Evolutionary conservation across 2,797 vertebrate species (phyloP).

Genomic region (Sebastes diaconus): DNA sequence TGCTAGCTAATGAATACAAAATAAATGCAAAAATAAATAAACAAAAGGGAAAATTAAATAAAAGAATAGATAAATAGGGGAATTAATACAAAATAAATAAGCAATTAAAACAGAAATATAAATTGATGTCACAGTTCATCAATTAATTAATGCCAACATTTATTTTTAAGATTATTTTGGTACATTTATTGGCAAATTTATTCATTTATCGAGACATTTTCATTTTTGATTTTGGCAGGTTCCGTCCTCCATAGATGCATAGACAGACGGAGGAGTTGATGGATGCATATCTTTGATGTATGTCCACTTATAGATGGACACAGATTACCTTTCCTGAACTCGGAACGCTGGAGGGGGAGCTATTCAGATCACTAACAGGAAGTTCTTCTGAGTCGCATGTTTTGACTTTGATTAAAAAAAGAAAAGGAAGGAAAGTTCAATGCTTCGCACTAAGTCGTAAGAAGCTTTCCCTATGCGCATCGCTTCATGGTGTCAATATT

Average conservation of each 20-base stretch:
- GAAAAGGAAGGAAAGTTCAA: not conserved
- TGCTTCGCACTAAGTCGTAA: not conserved
- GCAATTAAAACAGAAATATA: too few relatives aligned
- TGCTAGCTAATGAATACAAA: too few relatives aligned
- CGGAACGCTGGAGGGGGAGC: not conserved
- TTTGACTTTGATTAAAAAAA: not conserved
- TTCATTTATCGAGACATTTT: too few relatives aligned
- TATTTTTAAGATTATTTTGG: too few relatives aligned
- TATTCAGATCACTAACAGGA: not conserved
- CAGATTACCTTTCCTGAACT: not conserved
- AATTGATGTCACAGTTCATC: too few relatives aligned
- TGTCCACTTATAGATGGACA: not conserved
- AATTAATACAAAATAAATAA: too few relatives aligned
- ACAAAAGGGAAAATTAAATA: too few relatives aligned
- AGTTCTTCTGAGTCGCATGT: not conserved
- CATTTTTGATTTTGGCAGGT: too few relatives aligned
- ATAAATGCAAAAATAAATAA: too few relatives aligned
- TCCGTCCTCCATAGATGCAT: not conserved
- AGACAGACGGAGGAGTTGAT: not conserved
- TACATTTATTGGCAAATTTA: too few relatives aligned
- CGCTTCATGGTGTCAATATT: slow-evolving; percentile 7
- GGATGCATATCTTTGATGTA: not conserved
- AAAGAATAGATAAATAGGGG: too few relatives aligned
- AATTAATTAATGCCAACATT: too few relatives aligned
- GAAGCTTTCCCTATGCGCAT: not conserved